Conservation (phyloP, 2,113 vertebrate species). For the Scomber scombrus region DNA sequence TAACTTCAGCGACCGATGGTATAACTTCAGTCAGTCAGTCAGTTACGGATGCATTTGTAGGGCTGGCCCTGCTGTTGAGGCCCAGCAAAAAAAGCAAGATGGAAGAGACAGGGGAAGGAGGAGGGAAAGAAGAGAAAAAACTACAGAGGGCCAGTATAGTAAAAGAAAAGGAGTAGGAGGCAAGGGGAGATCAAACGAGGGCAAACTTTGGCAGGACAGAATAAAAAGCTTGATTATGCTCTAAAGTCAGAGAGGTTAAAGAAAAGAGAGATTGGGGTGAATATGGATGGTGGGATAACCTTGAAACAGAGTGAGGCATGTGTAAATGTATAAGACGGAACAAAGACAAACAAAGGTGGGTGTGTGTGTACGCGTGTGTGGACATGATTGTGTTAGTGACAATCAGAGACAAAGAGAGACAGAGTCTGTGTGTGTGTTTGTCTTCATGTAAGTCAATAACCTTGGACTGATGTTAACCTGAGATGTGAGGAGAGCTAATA, state of each 20-base stretch:
- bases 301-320: conserved; percentile 61
- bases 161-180: conserved; percentile 6
- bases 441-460: conserved; percentile 51
- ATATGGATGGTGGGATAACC: conserved; percentile 55
- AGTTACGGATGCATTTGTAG: too few species aligned
- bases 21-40: too few species aligned
- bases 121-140: neutral
- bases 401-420: neutral
- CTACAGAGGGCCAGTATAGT: neutral
- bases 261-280: conserved; percentile 29
- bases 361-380: neutral
- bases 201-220: conserved; percentile 33
- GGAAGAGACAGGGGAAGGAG: neutral
- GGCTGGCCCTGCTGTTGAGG: too few species aligned
- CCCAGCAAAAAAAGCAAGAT: neutral
- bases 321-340: conserved; percentile 45
- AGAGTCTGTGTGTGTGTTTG: conserved; percentile 2
- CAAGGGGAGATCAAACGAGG: conserved; percentile 62
- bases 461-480: conserved; percentile 61
- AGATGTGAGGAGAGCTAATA: conserved; percentile 36
- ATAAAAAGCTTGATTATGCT: conserved; percentile 32
- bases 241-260: conserved; percentile 26
- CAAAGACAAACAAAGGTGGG: conserved; percentile 23
- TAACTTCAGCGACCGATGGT: too few species aligned
- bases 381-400: neutral